These are phyloP conservation scores for Sinohyriopsis cumingii DNA, from an alignment of 2,888 invertebrate genomes.

Conservation along the genomic window DNA sequence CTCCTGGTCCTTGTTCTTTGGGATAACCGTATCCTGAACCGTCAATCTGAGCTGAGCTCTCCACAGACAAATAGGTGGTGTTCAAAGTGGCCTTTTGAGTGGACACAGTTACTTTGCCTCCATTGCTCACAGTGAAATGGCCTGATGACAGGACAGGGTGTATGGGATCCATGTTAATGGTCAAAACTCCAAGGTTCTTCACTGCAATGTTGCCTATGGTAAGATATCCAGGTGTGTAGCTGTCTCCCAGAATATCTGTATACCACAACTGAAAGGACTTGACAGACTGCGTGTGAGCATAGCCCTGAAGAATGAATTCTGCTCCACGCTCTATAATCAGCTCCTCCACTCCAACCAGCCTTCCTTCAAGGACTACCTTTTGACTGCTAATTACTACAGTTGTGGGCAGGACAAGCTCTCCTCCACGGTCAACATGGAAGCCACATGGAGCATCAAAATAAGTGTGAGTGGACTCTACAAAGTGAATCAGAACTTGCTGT, in stretches of 20 bases:
- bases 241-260: conserved; percentile 11
- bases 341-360: conserved; percentile 50
- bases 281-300: conserved; percentile 38
- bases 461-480: conserved; percentile 57
- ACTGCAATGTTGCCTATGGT: conserved; percentile 32
- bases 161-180: conserved; percentile 34
- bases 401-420: conserved; percentile 54
- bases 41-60: conserved; percentile 37
- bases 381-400: conserved; percentile 45
- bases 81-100: conserved; percentile 28
- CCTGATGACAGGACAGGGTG: conserved; percentile 29
- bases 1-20: conserved; percentile 36
- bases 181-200: conserved; percentile 46
- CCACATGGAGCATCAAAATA: conserved; percentile 59
- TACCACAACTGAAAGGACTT: conserved; percentile 20
- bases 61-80: conserved; percentile 35
- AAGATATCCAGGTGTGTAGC: conserved; percentile 33
- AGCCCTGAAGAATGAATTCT: conserved; percentile 35
- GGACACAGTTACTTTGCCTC: conserved; percentile 30
- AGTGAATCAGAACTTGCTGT: conserved; percentile 49
- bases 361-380: conserved; percentile 47
- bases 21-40: conserved; percentile 46
- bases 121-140: conserved; percentile 39
- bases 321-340: conserved; percentile 49
- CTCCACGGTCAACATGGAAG: conserved; percentile 52